Base-by-base conservation (phyloP, 1,140 invertebrate genomes). In the Euschistus heros region DNA sequence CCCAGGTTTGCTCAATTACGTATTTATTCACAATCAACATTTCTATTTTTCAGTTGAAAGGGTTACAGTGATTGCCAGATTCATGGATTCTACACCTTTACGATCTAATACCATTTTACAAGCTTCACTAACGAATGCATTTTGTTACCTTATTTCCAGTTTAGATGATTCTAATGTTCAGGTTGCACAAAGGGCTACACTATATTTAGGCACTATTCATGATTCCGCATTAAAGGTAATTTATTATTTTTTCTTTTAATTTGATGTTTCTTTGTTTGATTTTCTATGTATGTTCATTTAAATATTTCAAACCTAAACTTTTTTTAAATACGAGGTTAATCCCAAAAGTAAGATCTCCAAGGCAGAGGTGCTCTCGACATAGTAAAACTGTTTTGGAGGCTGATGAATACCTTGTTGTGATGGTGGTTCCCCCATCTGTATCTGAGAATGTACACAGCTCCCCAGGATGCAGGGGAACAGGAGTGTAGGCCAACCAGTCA, bases 141-240 rank as follows among this genome's bases (percentile, higher is more conserved):
- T 98, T 79, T 98, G 93, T 76, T 95, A 97, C 75, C 80, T 98
- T 26, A 90, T 99, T 68, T 91, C 91, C 60, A 92, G 92, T 68
- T 89, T 98, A 82, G 94, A 98, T 77, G 97, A 99, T 76, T 86
- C 87, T 63, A 94, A 94, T 76, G 86, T 96, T 42, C 87, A 93
- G 70, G 94, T 98, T 15, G 92, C 94, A 4, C 94, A 98, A 77
- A 82, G 93, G 72, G 87, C 95, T 6, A 91, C 92, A 1, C 80
- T 98, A 17, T 94, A 94, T 74, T 80, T 98, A 37, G 93, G 95
- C 69, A 97, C 93, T 17, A 87, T 99, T 71, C 94, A 97, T 73
- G 91, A 94, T 72, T 83, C 82, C 68, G 86, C 89, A 64, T 81
- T 92, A 64, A 82, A 84, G 72, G 86, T 88, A 75, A 76, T 70